Percentiles rank a stretch among this genome's conserved stretches.
phyloP scores from a whole-genome alignment of 1,140 invertebrate genomes.

The Heliconius himera region DNA sequence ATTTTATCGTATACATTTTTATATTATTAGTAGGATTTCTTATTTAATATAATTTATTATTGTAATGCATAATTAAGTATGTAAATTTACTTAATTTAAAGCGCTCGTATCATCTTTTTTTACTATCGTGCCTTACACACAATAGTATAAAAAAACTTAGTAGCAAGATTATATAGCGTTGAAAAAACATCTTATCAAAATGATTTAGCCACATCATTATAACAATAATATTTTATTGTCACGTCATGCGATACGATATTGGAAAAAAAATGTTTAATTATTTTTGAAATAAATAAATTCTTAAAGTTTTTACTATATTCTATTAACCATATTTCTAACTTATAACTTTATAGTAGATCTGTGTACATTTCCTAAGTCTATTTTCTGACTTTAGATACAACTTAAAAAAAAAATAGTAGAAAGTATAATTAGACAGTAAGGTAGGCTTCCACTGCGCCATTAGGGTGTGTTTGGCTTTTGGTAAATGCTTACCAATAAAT shows the following conservation, averaged over 20 bases:
- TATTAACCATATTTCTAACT: too few species aligned
- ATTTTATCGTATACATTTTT: background rate
- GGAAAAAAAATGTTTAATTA: background rate
- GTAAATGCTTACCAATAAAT: too few species aligned
- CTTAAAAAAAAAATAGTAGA: too few species aligned
- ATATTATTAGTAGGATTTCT: too few species aligned
- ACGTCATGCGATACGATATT: background rate
- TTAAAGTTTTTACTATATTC: too few species aligned
- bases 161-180: background rate
- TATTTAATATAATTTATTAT: conserved; percentile 4
- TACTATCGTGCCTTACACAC: background rate
- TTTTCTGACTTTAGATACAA: too few species aligned
- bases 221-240: background rate
- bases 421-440: too few species aligned
- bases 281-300: background rate
- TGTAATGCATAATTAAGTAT: background rate
- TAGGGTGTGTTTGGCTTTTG: too few species aligned
- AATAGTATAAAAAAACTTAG: background rate
- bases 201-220: background rate
- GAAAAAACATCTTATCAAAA: background rate
- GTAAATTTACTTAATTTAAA: background rate
- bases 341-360: too few species aligned
- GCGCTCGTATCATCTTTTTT: background rate
- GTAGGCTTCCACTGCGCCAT: too few species aligned
- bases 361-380: too few species aligned